phyloP scores from a whole-genome alignment of 2,888 invertebrate species.

The Drosophila recens region DNA sequence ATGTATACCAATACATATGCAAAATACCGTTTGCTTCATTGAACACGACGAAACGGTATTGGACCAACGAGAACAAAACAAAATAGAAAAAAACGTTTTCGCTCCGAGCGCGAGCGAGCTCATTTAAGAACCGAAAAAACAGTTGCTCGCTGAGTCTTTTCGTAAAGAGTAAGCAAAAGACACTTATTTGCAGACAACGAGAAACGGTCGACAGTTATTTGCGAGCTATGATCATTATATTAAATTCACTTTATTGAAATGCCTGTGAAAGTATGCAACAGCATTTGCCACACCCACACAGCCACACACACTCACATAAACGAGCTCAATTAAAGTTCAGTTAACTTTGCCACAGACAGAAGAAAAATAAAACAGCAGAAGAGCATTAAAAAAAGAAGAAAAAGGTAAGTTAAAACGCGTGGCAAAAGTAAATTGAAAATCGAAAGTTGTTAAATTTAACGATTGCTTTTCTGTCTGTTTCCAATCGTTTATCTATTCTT shows the following conservation, averaged over 20 bases:
- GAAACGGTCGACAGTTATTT: too few species aligned
- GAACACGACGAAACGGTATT: too few species aligned
- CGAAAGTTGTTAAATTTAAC: slow-evolving; percentile 83
- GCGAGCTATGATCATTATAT: slow-evolving; percentile 77
- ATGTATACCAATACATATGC: too few species aligned
- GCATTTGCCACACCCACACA: slow-evolving; percentile 8
- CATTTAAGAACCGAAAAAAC: too few species aligned
- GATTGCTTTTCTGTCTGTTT: slow-evolving; percentile 18
- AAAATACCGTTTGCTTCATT: too few species aligned
- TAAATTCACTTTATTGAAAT: slow-evolving; percentile 48
- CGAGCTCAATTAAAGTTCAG: slow-evolving; percentile 58
- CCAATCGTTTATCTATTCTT: slow-evolving; percentile 1
- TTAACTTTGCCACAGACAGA: slow-evolving; percentile 34
- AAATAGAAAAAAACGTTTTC: too few species aligned
- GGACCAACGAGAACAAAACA: too few species aligned
- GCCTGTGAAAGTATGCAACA: slow-evolving; percentile 56
- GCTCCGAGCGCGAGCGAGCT: too few species aligned
- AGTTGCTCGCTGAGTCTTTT: too few species aligned
- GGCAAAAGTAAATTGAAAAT: slow-evolving; percentile 77
- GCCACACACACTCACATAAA: slow-evolving; percentile 6
- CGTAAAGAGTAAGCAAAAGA: too few species aligned
- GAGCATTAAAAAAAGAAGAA: neutral
- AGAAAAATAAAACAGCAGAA: slow-evolving; percentile 1
- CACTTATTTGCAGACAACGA: too few species aligned
- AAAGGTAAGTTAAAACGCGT: slow-evolving; percentile 28